Evolutionary conservation across 1,140 invertebrate genomes (phyloP), one percentile per base, ranked within the genome.

Genomic region (Polypedilum vanderplanki): DNA sequence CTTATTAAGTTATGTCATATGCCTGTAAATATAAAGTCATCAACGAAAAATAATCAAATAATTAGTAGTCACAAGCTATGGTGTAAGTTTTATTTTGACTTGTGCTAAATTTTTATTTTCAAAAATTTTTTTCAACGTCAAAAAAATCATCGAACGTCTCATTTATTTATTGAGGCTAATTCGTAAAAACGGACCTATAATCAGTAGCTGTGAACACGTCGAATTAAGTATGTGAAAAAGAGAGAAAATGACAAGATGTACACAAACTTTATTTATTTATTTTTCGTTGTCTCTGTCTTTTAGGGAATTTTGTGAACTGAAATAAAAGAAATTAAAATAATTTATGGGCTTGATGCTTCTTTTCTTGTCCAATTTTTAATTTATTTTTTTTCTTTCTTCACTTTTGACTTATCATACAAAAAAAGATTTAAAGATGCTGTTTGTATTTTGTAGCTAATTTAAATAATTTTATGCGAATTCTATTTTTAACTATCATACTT

Each of bases 181-280:
- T 70, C 65, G 18, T n/a, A 18, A 17, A 70, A 70, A 8, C 65
- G 17, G 7, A 70, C 20, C 18, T 70, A 3, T 22, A 70, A 70
- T 70, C 65, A 70, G 65, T 70, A 70, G 65, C 65, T 70, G 17
- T 70, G 18, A 70, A 70, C 65, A 70, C 17, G 17, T 67, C 17
- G 4, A 67, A 67, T 67, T 67, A 67, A 67, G 17, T 12, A 12
- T 12, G 8, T 4, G 41, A 9, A 46, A 2, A 46, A 4, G 41
- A 4, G 41, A n/a, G n/a, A 57, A 57, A n/a, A 57, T 57, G 46
- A 57, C 46, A n/a, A 57, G 46, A 12, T 57, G 12, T n/a, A n/a
- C n/a, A n/a, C n/a, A n/a, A n/a, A 57, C 46, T 12, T 33, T 33
- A 33, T 33, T 33, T 33, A 33, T 33, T 33, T 33, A 33, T 33